These are phyloP conservation scores for Apus apus DNA, from an alignment of 2,113 vertebrate species.

Conservation along the genomic window DNA sequence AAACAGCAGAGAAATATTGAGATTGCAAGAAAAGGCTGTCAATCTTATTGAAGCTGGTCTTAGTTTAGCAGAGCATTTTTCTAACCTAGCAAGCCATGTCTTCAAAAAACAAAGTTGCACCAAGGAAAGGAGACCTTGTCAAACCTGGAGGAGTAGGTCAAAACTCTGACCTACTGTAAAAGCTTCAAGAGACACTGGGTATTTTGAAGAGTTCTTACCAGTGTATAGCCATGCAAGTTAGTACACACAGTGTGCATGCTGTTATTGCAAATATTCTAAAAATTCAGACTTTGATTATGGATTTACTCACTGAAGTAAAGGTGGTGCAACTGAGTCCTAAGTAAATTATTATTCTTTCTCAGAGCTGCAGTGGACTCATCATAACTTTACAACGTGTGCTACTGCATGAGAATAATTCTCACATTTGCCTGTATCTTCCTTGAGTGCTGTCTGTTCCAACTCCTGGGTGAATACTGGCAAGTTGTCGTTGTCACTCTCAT, in stretches of 20 bases:
- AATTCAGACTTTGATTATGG: background rate
- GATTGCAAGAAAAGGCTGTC: background rate
- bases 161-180: background rate
- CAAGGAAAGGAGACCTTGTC: background rate
- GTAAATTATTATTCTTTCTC: background rate
- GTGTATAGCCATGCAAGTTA: background rate
- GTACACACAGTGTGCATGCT: background rate
- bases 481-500: constrained; percentile 81
- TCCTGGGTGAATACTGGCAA: constrained; percentile 73
- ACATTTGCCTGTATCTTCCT: constrained; percentile 71
- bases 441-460: constrained; percentile 78
- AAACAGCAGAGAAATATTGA: constrained; percentile 6
- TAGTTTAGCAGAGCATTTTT: background rate
- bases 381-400: background rate
- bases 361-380: background rate
- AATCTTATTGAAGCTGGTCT: background rate
- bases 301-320: background rate
- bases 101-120: background rate
- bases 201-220: background rate
- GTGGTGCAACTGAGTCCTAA: background rate
- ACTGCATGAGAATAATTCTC: background rate
- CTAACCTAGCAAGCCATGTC: background rate
- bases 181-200: background rate
- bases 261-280: background rate
- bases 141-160: background rate